Evolutionary conservation across 2,113 vertebrate genomes (phyloP), one percentile per base, ranked within the genome.

Genomic region (Plecotus auritus): DNA sequence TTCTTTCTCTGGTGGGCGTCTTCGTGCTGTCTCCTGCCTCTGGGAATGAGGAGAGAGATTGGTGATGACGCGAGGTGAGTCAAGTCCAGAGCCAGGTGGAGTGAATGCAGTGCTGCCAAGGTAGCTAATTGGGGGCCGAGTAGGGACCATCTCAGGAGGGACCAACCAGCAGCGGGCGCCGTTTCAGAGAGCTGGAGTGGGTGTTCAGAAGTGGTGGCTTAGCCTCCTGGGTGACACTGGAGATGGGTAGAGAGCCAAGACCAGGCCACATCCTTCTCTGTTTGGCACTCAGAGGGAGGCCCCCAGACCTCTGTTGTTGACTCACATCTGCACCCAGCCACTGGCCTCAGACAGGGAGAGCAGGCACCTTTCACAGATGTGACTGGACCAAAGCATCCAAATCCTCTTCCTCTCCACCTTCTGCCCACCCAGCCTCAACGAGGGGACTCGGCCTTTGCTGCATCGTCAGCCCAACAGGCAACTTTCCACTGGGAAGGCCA

Each of bases 351-450:
- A n/a, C n/a, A n/a, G 49, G 54, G 32, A 28, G 23, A 49, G 6
- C 22, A 73, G 80, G n/a, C 23, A 11, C 4, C 35, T 76, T 37
- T 47, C 10, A 7, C 1, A 32, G 28, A 2, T 18, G 51, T n/a
- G 49, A 81, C 18, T 9, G 45, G 5, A 56, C 10, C 42, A 32
- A 64, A 73, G 40, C 7, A 3, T 14, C 26, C 10, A 70, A 13
- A 23, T 4, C 64, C 5, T 66, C 51, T 61, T 40, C 40, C 17
- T 80, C 69, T 69, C 42, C 35, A 1, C 4, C 2, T 56, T 40
- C n/a, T 83, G 54, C 4, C 26, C 9, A 3, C 4, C 20, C 8
- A 7, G n/a, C 11, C 10, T 10, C 13, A 18, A 0, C 49, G 9
- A 26, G 35, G 76, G 84, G 32, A 28, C 47, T 51, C 18, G 22